Conservation (phyloP, 2,888 invertebrate species). For the Meteorus cinctellus region DNA sequence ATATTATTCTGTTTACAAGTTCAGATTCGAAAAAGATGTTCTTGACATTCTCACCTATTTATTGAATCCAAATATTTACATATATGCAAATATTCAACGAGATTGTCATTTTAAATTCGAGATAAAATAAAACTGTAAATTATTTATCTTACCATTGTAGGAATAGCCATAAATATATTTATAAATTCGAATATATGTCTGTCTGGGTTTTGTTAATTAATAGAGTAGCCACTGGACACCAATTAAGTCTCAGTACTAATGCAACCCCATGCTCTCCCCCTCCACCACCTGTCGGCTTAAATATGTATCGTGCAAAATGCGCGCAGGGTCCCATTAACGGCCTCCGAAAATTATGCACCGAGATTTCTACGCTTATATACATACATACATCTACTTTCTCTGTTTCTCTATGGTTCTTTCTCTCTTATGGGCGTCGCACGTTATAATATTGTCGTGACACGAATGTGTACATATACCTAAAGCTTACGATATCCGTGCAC, state of each 20-base stretch:
- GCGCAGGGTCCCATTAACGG: constrained; percentile 50
- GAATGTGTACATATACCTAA: constrained; percentile 40
- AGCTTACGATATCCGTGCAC: constrained; percentile 44
- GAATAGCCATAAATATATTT: constrained; percentile 19
- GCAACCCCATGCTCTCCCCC: constrained; percentile 32
- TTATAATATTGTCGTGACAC: constrained; percentile 53
- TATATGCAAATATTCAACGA: not conserved
- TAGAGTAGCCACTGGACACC: constrained; percentile 53
- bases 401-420: not conserved
- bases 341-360: constrained; percentile 54
- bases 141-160: constrained; percentile 10
- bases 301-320: constrained; percentile 30
- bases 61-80: not conserved
- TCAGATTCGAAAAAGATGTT: too few species aligned
- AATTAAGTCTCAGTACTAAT: constrained; percentile 47
- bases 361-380: constrained; percentile 45
- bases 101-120: not conserved
- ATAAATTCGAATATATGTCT: constrained; percentile 38
- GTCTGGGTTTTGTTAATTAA: constrained; percentile 48
- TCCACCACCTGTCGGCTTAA: constrained; percentile 39
- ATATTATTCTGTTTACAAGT: too few species aligned
- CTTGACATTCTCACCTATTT: too few species aligned
- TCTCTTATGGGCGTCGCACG: constrained; percentile 46
- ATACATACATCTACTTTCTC: not conserved
- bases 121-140: not conserved